These are phyloP conservation scores for Tanytarsus gracilentus DNA, from an alignment of 2,888 invertebrate species.

Conservation along the genomic window DNA sequence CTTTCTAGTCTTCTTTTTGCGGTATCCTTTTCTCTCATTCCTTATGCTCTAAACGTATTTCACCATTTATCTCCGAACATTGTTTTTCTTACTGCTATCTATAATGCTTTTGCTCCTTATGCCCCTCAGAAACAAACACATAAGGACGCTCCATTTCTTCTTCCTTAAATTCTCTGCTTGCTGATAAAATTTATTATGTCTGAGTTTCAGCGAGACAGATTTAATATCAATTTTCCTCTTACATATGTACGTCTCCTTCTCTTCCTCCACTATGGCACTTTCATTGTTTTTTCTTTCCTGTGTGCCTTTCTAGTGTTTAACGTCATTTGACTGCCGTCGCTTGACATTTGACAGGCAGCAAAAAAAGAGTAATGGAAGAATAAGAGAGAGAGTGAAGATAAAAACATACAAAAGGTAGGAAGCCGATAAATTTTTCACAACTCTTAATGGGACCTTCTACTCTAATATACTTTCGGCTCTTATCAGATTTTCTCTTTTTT, in stretches of 20 bases:
- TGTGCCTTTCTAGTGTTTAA: not conserved
- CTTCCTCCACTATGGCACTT: not conserved
- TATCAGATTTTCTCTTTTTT: not conserved
- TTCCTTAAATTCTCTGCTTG: not conserved
- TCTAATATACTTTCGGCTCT: not conserved
- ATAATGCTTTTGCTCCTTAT: not conserved
- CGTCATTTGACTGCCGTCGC: slow-evolving; percentile 23
- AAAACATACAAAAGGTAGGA: not conserved
- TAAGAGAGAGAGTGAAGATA: not conserved
- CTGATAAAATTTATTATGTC: slow-evolving; percentile 29
- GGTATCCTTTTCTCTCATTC: slow-evolving; percentile 26
- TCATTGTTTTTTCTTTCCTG: slow-evolving; percentile 16
- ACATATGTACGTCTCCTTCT: slow-evolving; percentile 26
- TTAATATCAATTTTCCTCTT: slow-evolving; percentile 29
- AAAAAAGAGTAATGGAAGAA: not conserved
- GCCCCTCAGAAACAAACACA: not conserved
- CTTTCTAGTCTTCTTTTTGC: not conserved
- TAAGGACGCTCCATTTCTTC: not conserved
- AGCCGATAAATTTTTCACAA: slow-evolving; percentile 29
- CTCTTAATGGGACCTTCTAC: slow-evolving; percentile 25
- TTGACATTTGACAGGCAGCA: slow-evolving; percentile 20
- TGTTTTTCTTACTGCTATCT: slow-evolving; percentile 12
- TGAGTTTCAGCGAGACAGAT: slow-evolving; percentile 28
- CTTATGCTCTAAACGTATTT: slow-evolving; percentile 26
- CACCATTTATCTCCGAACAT: slow-evolving; percentile 28